These are phyloP conservation scores for Procavia capensis DNA, from an alignment of 2,113 vertebrate genomes.

Conservation along the genomic window DNA sequence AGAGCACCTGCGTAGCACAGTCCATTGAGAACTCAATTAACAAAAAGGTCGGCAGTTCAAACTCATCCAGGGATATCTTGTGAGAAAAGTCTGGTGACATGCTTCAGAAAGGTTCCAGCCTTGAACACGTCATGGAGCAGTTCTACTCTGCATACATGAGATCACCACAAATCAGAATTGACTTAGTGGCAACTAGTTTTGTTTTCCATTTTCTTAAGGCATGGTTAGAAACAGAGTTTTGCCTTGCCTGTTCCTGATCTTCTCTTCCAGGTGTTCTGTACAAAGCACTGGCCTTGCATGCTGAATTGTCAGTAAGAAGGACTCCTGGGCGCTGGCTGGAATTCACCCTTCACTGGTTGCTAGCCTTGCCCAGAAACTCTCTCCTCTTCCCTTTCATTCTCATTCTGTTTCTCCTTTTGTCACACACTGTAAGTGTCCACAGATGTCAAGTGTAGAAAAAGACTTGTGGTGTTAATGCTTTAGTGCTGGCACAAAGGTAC, in stretches of 20 bases:
- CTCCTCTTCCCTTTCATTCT: slow-evolving; percentile 53
- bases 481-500: slow-evolving; percentile 51
- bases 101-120: not conserved
- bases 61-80: not conserved
- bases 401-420: slow-evolving; percentile 70
- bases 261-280: not conserved
- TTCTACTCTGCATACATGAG: not conserved
- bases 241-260: not conserved
- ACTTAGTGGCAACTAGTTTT: not conserved
- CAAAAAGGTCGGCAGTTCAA: not conserved
- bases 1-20: not conserved
- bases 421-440: slow-evolving; percentile 77
- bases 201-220: not conserved
- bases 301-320: not conserved
- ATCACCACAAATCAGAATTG: not conserved
- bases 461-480: slow-evolving; percentile 64
- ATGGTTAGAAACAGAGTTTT: not conserved
- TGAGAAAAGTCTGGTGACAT: not conserved
- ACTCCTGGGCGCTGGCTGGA: not conserved
- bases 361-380: not conserved
- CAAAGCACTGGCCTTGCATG: not conserved
- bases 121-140: not conserved
- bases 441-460: slow-evolving; percentile 80
- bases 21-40: not conserved
- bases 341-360: not conserved